These are phyloP conservation scores for human (Homo sapiens) DNA, from an alignment of 2,113 vertebrate species.

Conservation along the genomic window GRCh38 chr18:42501501-42502000, in stretches of 20 bases:
- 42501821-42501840: not conserved
- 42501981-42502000: not conserved
- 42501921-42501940: not conserved
- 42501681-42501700: not conserved
- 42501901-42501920: not conserved
- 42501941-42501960: not conserved
- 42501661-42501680: not conserved
- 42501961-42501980: not conserved
- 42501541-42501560: too few relatives aligned
- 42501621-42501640: too few relatives aligned
- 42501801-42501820: rapidly evolving
- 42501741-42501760: not conserved
- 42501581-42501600: too few relatives aligned
- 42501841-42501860: not conserved
- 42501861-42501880: not conserved
- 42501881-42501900: not conserved
- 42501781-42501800: not conserved
- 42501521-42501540: too few relatives aligned
- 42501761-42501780: not conserved
- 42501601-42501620: too few relatives aligned
- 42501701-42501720: not conserved
- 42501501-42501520: too few relatives aligned
- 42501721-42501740: not conserved
- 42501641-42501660: too few relatives aligned
- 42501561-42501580: too few relatives aligned